Base-by-base conservation (phyloP, 2,113 vertebrate genomes). In the Hippocampus abdominalis region DNA sequence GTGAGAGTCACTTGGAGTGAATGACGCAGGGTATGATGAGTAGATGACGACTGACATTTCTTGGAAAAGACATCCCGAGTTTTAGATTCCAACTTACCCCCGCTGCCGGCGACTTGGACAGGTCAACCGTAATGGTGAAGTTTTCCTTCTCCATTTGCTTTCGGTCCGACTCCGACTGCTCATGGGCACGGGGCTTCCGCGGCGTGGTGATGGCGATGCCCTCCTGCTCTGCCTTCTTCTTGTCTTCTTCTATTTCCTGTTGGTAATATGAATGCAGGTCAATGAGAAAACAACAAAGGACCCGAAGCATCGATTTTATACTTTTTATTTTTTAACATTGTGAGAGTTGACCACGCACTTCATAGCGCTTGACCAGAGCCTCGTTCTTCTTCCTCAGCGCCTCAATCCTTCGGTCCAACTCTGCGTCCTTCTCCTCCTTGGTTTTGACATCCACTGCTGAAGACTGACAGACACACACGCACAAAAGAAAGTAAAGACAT, bases 231-330 rank as follows among this genome's bases (percentile, higher is more conserved):
- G 96, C 96, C 73, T 91, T 94, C 72, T 92, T 94, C 36, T 95
- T 94, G 76, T 98, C 96, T 63, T 96, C 95, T 49, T 98, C 93
- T 1, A 98, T 96, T 93, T 97, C 95, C 95, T 97, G 79, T 81
- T 42, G 39, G 59, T 9, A 27, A 27, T n/a, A 9, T 48, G 13
- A 65, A 15, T 7, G 20, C 60, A 62, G 12, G 62, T 8, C 40
- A 8, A 8, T 15, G 25, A 32, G 9, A 8, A 27, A 20, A 61
- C 61, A n/a, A 21, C 12, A 42, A 23, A n/a, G 12, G 32, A 18
- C 25, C 51, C 9, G 1, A 18, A 32, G 36, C 60, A 39, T 32
- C 36, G 15, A 39, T 62, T 18, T 64, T n/a, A n/a, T n/a, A n/a
- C n/a, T 8, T n/a, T 32, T 36, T 2, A 2, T 6, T 36, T 36